Percentiles rank a stretch among this genome's conserved stretches.
phyloP scores from a whole-genome alignment of 2,113 vertebrate genomes.

The Rhodinocichla rosea region DNA sequence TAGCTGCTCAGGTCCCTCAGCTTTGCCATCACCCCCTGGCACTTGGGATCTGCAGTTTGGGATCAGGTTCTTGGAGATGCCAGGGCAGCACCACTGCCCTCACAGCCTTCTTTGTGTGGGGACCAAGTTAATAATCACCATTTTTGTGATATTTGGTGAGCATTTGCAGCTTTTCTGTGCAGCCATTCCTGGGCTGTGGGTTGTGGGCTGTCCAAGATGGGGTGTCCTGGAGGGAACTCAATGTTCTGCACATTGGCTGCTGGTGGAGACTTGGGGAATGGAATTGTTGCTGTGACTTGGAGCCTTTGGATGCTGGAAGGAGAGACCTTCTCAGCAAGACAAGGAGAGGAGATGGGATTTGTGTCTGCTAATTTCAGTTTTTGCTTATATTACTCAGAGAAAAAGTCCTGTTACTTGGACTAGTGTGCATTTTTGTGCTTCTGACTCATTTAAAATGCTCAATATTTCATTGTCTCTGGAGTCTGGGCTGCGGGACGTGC shows the following conservation, averaged over 20 bases:
- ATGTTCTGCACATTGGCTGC: fast-evolving
- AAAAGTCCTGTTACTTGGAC: neutral
- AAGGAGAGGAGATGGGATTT: neutral
- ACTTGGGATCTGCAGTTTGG: neutral
- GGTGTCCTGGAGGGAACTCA: neutral
- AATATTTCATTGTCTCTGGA: neutral
- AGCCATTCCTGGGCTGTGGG: neutral
- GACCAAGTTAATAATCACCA: neutral
- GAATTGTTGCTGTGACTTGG: neutral
- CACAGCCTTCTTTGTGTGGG: neutral
- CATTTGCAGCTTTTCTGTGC: neutral
- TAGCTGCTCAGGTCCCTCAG: neutral
- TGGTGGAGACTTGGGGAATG: neutral
- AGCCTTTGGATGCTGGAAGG: neutral
- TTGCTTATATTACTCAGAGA: neutral
- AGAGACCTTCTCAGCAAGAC: neutral
- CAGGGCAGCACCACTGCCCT: neutral
- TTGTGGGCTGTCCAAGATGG: fast-evolving
- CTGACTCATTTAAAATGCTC: neutral
- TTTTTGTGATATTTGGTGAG: neutral
- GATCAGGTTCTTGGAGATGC: neutral
- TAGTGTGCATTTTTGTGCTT: neutral
- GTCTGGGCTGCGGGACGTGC: neutral
- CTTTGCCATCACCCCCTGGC: neutral
- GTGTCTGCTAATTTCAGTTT: neutral